A percentile compares a stretch with the other conserved stretches of the same genome.
These are phyloP conservation scores for Tinea pellionella DNA, from an alignment of 2,888 invertebrate species.

Conservation along the genomic window DNA sequence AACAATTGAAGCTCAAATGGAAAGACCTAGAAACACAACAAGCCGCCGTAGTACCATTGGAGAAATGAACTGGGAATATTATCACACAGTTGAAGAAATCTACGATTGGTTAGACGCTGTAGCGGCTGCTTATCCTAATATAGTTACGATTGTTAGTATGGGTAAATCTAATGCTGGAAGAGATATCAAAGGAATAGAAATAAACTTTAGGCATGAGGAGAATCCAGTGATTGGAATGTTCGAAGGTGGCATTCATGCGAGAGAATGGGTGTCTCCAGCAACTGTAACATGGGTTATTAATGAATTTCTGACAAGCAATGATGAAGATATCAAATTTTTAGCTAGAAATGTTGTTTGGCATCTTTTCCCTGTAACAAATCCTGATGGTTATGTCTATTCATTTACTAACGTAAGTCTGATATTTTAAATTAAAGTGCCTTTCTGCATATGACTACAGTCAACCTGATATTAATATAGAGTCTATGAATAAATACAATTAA, in stretches of 20 bases:
- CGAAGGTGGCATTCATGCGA: constrained; percentile 75
- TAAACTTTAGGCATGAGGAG: constrained; percentile 44
- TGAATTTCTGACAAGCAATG: constrained; percentile 60
- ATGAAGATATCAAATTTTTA: constrained; percentile 46
- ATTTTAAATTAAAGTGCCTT: too few species aligned
- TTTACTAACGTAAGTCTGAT: constrained; percentile 56
- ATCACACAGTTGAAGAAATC: constrained; percentile 70
- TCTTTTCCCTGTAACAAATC: constrained; percentile 72
- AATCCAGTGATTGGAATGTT: constrained; percentile 61
- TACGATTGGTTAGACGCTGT: constrained; percentile 70
- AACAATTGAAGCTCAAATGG: constrained; percentile 3
- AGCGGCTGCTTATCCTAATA: constrained; percentile 48
- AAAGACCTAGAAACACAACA: constrained; percentile 16
- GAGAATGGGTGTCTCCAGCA: constrained; percentile 79
- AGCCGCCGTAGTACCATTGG: constrained; percentile 30
- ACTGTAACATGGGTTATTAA: constrained; percentile 70
- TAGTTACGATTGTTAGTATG: constrained; percentile 59
- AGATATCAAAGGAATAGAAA: constrained; percentile 65
- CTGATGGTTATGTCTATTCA: constrained; percentile 72
- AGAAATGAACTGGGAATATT: constrained; percentile 63
- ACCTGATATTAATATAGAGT: too few species aligned
- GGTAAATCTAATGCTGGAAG: constrained; percentile 73
- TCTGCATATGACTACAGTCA: too few species aligned
- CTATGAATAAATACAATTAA: too few species aligned
- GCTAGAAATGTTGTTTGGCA: constrained; percentile 74